Conservation (phyloP, 2,888 invertebrate genomes). For the Blomia tropicalis region DNA sequence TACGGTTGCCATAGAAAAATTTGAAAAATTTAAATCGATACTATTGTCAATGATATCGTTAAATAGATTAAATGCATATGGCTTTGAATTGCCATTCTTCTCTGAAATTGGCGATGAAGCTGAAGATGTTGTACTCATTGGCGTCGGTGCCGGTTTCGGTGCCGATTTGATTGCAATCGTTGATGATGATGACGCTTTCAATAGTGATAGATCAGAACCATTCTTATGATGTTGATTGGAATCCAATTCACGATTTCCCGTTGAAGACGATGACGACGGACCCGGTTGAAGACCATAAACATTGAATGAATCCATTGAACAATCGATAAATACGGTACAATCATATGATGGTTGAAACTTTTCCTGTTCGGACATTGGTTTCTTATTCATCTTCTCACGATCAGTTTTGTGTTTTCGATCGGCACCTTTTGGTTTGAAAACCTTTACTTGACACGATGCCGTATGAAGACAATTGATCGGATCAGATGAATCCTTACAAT, state of each 20-base stretch:
- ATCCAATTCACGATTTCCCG: background rate
- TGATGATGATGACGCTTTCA: too few relatives aligned
- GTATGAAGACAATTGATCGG: conserved; percentile 57
- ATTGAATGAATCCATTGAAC: conserved; percentile 27
- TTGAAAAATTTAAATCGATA: background rate
- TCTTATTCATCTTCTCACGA: conserved; percentile 74
- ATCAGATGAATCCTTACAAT: conserved; percentile 44
- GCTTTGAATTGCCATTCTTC: background rate
- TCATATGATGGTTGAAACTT: conserved; percentile 91
- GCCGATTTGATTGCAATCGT: background rate
- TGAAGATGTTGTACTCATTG: background rate
- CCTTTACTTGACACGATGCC: conserved; percentile 90
- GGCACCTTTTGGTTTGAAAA: conserved; percentile 70
- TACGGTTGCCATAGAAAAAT: background rate
- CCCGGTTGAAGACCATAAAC: background rate
- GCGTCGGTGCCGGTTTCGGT: background rate
- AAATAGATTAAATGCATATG: conserved; percentile 1
- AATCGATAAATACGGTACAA: conserved; percentile 73
- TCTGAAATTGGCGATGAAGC: background rate
- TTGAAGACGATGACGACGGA: background rate
- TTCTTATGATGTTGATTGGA: background rate
- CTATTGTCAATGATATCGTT: background rate
- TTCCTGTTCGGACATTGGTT: conserved; percentile 59
- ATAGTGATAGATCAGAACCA: too few relatives aligned
- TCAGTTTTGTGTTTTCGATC: conserved; percentile 94